Conservation (phyloP, 1,140 invertebrate species). For the Chelonus insularis region DNA sequence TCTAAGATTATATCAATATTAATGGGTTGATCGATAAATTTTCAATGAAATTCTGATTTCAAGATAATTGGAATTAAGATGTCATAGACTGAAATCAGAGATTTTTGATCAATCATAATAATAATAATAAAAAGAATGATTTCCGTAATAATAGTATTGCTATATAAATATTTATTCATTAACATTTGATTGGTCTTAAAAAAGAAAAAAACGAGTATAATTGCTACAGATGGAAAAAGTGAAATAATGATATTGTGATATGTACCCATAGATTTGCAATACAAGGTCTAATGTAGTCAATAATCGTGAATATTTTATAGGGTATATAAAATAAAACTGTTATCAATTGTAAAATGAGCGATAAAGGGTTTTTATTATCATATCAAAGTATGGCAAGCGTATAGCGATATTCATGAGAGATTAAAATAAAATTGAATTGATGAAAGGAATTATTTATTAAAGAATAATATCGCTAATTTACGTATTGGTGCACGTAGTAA, state of each 20-base stretch:
- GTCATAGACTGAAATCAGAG: too few relatives aligned
- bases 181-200: neutral
- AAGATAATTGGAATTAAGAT: too few relatives aligned
- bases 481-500: conserved; percentile 19
- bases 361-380: conserved; percentile 18
- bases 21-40: too few relatives aligned
- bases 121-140: too few relatives aligned
- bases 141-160: too few relatives aligned
- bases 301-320: conserved; percentile 36
- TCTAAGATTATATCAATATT: too few relatives aligned
- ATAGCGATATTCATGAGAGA: too few relatives aligned
- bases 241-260: conserved; percentile 28
- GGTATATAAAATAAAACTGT: conserved; percentile 16
- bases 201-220: neutral
- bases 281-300: conserved; percentile 38
- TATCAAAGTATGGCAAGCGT: conserved; percentile 20
- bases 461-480: neutral
- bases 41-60: too few relatives aligned
- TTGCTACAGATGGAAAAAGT: neutral
- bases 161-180: too few relatives aligned
- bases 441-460: neutral
- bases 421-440: neutral
- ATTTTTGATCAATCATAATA: too few relatives aligned
- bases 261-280: conserved; percentile 28
- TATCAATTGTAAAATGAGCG: too few relatives aligned